Conservation (phyloP, 92 coral and sea anemone genomes). For the Ricordea florida region DNA sequence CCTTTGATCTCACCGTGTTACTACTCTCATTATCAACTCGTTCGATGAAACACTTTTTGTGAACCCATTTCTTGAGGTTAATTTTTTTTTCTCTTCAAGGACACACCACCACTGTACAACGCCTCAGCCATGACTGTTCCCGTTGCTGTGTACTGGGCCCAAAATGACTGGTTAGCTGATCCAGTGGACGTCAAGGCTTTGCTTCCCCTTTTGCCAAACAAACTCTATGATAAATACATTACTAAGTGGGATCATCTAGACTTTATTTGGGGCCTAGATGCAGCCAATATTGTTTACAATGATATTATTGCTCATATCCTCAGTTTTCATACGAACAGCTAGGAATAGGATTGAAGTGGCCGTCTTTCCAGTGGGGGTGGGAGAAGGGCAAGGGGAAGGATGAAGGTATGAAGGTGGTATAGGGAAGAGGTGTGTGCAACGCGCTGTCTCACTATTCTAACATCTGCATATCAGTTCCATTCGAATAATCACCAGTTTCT, state of each 20-base stretch:
- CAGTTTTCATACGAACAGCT: no score
- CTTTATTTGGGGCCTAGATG: constrained; percentile 82
- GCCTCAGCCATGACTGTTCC: constrained; percentile 54
- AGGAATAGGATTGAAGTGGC: no score
- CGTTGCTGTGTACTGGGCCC: constrained; percentile 64
- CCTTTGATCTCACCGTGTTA: neutral
- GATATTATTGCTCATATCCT: constrained; percentile 53
- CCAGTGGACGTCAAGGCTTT: constrained; percentile 60
- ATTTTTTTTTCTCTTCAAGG: constrained; percentile 16
- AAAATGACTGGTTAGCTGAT: constrained; percentile 78
- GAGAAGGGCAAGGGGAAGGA: no score
- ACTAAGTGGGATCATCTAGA: constrained; percentile 75
- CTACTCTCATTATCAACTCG: neutral
- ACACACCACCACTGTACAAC: constrained; percentile 69
- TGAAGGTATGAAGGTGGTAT: no score
- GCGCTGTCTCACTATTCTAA: no score
- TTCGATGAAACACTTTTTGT: neutral
- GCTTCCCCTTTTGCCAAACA: constrained; percentile 34
- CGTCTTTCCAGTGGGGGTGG: no score
- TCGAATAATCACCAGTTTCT: no score
- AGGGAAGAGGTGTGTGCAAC: no score
- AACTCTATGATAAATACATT: constrained; percentile 34
- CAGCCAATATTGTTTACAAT: constrained; percentile 52
- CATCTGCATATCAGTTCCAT: no score
- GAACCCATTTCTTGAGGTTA: neutral